Base-by-base conservation (phyloP, 2,797 vertebrate genomes). In the Anabas testudineus region DNA sequence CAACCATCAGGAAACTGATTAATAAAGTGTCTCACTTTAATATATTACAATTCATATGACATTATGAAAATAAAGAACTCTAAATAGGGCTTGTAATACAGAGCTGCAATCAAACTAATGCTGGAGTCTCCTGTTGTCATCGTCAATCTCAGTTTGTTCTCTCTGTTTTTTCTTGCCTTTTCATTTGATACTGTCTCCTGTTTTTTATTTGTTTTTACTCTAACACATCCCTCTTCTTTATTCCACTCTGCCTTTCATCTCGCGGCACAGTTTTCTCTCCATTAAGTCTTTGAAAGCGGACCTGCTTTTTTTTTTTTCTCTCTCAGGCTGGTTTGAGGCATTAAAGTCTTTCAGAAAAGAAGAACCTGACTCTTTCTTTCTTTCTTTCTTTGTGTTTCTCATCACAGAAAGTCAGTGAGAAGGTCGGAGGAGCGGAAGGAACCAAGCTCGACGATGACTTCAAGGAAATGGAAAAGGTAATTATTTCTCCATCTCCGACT, bases 381-480 rank as follows among this genome's bases (percentile, higher is more conserved):
- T 48, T 1, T 19, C 26, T 39, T 3, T 49, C 12, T 57, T 42
- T 76, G 22, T 59, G 42, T 57, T 74, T 81, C 60, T 82, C 67
- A 64, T 64, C 81, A 30, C 92, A 99, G 97, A 98, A 96, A 96
- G 96, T 99, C 87, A 99, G 97, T 74, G 97, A 99, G 93, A 99
- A 97, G 87, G 97, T 99, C 8, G 97, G 97, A 76, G 97, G 97
- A 36, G 96, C 97, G 0, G 97, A 98, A 93, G 97, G 97, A 88
- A 98, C 97, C 80, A 99, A 99, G 76, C 92, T 99, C 2, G 97
- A 99, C 24, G 96, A 97, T 74, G 97, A 99, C 86, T 99, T 99
- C 91, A 97, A 96, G 88, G 97, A 98, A 90, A 97, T 98, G 96
- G 97, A 99, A 84, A 96, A 96, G 93, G 97, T 98, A 88, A 91